Conservation (phyloP, 1,140 invertebrate genomes). For the Aphis gossypii region DNA sequence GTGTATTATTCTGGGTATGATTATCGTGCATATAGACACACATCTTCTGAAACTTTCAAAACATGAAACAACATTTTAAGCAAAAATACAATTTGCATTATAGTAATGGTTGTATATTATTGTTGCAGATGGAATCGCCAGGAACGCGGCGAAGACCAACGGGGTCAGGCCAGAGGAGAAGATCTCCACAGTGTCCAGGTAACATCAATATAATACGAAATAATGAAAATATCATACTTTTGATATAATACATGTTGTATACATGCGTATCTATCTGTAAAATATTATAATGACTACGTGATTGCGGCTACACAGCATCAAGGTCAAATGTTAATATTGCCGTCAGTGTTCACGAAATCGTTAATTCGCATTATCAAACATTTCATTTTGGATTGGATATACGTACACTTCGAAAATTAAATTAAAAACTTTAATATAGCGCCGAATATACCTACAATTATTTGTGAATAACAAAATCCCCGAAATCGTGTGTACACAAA, state of each 20-base stretch:
- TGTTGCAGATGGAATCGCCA: conserved; percentile 51
- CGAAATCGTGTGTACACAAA: neutral
- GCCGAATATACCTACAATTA: neutral
- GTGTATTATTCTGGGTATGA: neutral
- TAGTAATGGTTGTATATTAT: neutral
- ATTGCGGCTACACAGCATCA: neutral
- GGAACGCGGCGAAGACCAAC: conserved; percentile 41
- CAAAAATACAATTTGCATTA: neutral
- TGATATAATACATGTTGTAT: neutral
- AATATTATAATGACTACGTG: neutral
- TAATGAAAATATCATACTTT: neutral
- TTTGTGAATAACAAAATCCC: neutral
- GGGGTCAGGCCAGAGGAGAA: conserved; percentile 47
- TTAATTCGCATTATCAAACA: conserved; percentile 11
- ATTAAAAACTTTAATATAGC: conserved; percentile 21
- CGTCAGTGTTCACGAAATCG: conserved; percentile 37
- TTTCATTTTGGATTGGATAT: neutral
- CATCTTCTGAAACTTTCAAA: neutral
- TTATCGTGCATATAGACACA: neutral
- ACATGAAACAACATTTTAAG: neutral
- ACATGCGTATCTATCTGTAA: neutral
- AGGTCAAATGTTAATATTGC: conserved; percentile 27
- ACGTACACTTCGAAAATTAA: neutral
- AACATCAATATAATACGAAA: neutral
- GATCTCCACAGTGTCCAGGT: conserved; percentile 54